Conservation (phyloP, 2,888 invertebrate species). For the Prenolepis imparis region DNA sequence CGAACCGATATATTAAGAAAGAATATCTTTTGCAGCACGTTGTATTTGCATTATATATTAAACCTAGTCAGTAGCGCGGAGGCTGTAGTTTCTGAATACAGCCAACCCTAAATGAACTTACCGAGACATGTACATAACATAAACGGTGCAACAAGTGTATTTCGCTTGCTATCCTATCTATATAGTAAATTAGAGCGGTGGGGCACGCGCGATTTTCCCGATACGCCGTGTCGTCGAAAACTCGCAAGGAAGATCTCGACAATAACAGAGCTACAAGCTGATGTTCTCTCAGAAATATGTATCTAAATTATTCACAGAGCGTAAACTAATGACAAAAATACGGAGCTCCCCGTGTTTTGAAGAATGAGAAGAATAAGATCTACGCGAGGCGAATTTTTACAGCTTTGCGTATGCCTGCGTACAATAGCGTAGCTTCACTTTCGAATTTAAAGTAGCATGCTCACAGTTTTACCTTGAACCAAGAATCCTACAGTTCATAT, state of each 20-base stretch:
- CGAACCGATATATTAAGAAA: not conserved
- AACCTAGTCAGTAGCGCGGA: not conserved
- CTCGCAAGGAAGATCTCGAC: conserved; percentile 65
- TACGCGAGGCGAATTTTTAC: conserved; percentile 33
- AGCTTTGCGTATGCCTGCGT: not conserved
- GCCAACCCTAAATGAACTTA: conserved; percentile 48
- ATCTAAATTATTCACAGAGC: conserved; percentile 54
- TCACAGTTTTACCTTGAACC: conserved; percentile 50
- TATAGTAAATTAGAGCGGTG: conserved; percentile 61
- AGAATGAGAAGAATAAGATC: conserved; percentile 67
- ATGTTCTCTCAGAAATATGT: conserved; percentile 51
- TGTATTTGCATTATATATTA: conserved; percentile 22
- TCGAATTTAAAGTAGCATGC: not conserved
- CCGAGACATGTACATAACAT: conserved; percentile 60
- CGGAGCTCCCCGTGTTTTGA: too few species aligned
- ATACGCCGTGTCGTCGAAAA: conserved; percentile 53
- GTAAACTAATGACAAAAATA: conserved; percentile 48
- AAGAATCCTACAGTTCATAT: conserved; percentile 82
- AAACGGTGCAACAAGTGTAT: conserved; percentile 69
- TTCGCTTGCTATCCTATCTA: conserved; percentile 61
- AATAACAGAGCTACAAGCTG: conserved; percentile 75
- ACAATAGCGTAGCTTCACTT: not conserved
- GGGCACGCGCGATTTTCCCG: conserved; percentile 42
- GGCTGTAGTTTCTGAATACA: not conserved
- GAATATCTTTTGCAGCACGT: conserved; percentile 58